Conservation (phyloP, 2,797 vertebrate species). For the Catostomus latipinnis region DNA sequence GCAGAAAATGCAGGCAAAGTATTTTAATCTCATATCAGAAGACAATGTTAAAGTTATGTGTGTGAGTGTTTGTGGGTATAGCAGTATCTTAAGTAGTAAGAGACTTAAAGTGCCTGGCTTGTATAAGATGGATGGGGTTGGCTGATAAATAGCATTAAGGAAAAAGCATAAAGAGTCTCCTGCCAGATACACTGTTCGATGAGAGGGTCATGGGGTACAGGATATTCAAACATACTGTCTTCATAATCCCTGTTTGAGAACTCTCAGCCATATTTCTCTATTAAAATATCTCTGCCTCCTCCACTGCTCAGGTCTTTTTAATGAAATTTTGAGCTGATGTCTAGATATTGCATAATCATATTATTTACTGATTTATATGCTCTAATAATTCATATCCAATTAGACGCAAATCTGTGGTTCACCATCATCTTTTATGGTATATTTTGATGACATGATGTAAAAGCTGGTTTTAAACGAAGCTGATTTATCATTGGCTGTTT, state of each 20-base stretch:
- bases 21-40: slow-evolving; percentile 28
- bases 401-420: slow-evolving; percentile 13
- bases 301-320: not conserved
- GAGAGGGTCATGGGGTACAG: slow-evolving; percentile 42
- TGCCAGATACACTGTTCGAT: slow-evolving; percentile 59
- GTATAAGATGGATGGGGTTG: slow-evolving; percentile 61
- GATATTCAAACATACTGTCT: slow-evolving; percentile 13
- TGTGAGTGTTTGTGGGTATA: slow-evolving; percentile 19
- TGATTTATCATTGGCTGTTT: slow-evolving; percentile 9
- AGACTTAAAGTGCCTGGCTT: slow-evolving; percentile 55
- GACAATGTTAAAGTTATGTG: slow-evolving; percentile 1
- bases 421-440: slow-evolving; percentile 21
- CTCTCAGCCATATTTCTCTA: not conserved
- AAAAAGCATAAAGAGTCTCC: slow-evolving; percentile 57
- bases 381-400: slow-evolving; percentile 25
- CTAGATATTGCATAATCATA: not conserved
- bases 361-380: slow-evolving; percentile 27
- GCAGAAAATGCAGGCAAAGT: not conserved
- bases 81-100: slow-evolving; percentile 65
- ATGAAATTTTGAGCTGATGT: not conserved
- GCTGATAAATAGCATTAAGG: slow-evolving; percentile 65
- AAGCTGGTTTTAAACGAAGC: not conserved
- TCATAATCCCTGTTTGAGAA: slow-evolving; percentile 21
- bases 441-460: slow-evolving; percentile 19
- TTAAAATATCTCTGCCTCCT: not conserved